Conservation (phyloP, 2,113 vertebrate genomes). For the Quiscalus mexicanus region DNA sequence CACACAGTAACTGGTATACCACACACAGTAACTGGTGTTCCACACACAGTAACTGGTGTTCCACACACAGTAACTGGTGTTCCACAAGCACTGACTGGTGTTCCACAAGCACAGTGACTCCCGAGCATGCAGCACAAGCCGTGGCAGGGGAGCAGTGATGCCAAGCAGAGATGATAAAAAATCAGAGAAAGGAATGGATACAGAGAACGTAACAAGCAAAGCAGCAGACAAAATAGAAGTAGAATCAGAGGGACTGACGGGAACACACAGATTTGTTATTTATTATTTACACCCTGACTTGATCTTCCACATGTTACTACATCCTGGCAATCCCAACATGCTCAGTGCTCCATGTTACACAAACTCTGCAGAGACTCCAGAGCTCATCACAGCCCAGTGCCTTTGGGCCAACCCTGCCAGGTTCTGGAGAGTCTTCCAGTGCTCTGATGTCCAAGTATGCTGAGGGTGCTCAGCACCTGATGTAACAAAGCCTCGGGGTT, state of each 20-base stretch:
- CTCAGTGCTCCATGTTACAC: not conserved
- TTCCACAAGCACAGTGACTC: not conserved
- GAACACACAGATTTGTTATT: constrained; percentile 55
- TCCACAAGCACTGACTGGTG: not conserved
- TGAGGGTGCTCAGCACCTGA: not conserved
- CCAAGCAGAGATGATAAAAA: not conserved
- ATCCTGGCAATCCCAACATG: not conserved
- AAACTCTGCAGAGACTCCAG: not conserved
- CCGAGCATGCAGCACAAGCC: not conserved
- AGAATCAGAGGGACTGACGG: constrained; percentile 37
- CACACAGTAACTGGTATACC: not conserved
- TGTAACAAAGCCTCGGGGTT: not conserved
- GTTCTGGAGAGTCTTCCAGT: not conserved
- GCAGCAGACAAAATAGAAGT: constrained; percentile 16
- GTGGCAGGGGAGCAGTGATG: not conserved
- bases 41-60: too few relatives aligned
- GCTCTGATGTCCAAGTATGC: not conserved
- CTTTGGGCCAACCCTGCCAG: not conserved
- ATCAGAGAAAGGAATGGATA: not conserved
- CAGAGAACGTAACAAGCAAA: constrained; percentile 11
- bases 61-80: not conserved
- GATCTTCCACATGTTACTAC: constrained; percentile 16
- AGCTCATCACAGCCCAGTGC: not conserved
- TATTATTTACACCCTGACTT: constrained; percentile 57
- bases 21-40: not conserved